These are phyloP conservation scores for Glyptemys insculpta DNA, from an alignment of 2,797 vertebrate genomes.

Conservation along the genomic window DNA sequence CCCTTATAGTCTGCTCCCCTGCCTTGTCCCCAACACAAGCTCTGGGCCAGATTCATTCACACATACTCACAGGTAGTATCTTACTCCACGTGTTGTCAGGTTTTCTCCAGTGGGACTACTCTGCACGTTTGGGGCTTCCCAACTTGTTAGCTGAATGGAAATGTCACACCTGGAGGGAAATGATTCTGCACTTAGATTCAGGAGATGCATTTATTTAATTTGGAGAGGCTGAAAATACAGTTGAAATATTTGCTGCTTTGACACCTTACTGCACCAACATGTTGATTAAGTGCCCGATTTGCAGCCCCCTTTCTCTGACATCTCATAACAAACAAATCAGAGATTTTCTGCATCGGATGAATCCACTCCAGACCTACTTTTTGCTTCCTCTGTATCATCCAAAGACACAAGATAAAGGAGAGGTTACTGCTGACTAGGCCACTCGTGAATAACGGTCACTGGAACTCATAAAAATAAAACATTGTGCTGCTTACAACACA, in stretches of 20 bases:
- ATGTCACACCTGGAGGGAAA: neutral
- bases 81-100: neutral
- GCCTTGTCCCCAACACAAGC: neutral
- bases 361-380: neutral
- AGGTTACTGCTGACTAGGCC: neutral
- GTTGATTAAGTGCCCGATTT: neutral
- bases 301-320: neutral
- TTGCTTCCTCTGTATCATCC: neutral
- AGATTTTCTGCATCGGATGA: slow-evolving; percentile 16
- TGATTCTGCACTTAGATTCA: neutral
- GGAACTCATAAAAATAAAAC: slow-evolving; percentile 21
- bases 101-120: neutral
- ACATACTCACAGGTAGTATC: neutral
- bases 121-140: neutral
- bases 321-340: slow-evolving; percentile 16
- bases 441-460: slow-evolving; percentile 15
- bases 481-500: neutral
- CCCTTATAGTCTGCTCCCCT: neutral
- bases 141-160: neutral
- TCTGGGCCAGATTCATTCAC: neutral
- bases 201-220: neutral
- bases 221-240: neutral
- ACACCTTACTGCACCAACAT: neutral
- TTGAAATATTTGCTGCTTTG: neutral
- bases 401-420: slow-evolving; percentile 30